Evolutionary conservation across 2,888 invertebrate species (phyloP).

Genomic region (Leptogaster cylindrica): DNA sequence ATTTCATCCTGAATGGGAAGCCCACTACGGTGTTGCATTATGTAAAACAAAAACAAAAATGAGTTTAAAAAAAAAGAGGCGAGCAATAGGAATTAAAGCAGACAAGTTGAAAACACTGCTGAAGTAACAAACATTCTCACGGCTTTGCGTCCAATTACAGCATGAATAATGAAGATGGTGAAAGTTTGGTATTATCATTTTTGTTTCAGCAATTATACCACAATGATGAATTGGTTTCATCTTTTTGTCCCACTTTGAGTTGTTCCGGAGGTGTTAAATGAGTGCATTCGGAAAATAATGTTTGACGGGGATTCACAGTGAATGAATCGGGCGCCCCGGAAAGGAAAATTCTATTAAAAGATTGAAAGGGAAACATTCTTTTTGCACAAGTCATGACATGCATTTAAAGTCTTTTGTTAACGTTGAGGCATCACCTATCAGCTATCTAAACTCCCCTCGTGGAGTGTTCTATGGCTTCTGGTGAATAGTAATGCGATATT

Average conservation of each 20-base stretch:
- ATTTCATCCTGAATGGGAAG: no score
- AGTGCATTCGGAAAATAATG: no score
- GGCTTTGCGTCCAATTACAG: slow-evolving; percentile 12
- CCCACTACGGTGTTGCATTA: no score
- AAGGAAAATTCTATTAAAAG: slow-evolving; percentile 18
- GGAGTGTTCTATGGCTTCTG: slow-evolving; percentile 15
- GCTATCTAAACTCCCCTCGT: no score
- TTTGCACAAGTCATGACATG: slow-evolving; percentile 12
- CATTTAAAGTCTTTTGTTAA: slow-evolving; percentile 23
- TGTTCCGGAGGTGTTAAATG: background rate
- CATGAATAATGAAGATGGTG: slow-evolving; percentile 26
- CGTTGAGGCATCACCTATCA: no score
- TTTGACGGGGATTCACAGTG: background rate
- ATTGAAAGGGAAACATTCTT: slow-evolving; percentile 22
- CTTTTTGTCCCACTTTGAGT: background rate
- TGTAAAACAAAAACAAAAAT: no score
- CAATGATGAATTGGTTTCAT: slow-evolving; percentile 26
- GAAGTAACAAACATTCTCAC: slow-evolving; percentile 5
- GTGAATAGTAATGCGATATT: slow-evolving; percentile 23
- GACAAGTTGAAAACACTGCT: background rate
- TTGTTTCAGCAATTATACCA: slow-evolving; percentile 1
- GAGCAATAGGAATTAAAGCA: slow-evolving; percentile 3
- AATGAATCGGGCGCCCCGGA: background rate
- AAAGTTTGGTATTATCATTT: slow-evolving; percentile 23
- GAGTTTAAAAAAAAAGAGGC: no score